A percentile compares a stretch with the other conserved stretches of the same genome.
These are phyloP conservation scores for Sula dactylatra DNA, from an alignment of 2,113 vertebrate species.

Conservation along the genomic window DNA sequence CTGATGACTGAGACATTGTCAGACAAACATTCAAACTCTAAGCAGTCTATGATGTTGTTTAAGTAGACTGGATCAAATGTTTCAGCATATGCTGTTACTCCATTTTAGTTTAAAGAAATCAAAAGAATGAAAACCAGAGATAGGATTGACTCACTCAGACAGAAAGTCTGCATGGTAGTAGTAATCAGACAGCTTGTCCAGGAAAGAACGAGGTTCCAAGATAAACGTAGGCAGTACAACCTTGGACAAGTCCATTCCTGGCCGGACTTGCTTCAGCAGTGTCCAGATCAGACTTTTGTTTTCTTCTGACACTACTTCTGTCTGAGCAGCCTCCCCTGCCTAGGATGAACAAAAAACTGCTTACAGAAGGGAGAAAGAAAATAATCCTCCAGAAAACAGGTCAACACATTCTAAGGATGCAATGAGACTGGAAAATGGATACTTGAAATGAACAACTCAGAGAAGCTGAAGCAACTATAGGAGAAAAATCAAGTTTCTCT, in stretches of 20 bases:
- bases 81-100: not conserved
- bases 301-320: conserved; percentile 97
- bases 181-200: conserved; percentile 98
- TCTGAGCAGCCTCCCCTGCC: conserved; percentile 96
- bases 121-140: not conserved
- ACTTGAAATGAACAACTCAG: not conserved
- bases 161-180: conserved; percentile 98
- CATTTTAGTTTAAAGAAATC: not conserved
- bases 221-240: conserved; percentile 98
- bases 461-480: not conserved
- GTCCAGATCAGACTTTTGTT: conserved; percentile 99
- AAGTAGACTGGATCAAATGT: not conserved
- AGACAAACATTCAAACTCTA: not conserved
- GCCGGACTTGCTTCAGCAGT: conserved; percentile 94
- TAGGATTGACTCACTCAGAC: conserved; percentile 84
- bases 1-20: not conserved
- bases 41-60: not conserved
- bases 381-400: not conserved
- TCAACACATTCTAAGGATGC: not conserved
- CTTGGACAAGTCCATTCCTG: conserved; percentile 97
- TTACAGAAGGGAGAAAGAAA: not conserved
- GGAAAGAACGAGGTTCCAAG: conserved; percentile 93
- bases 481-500: not conserved
- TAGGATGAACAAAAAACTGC: conserved; percentile 55
- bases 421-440: not conserved